A percentile compares a stretch with the other conserved stretches of the same genome.
Evolutionary conservation across 2,113 vertebrate species (phyloP).

Genomic region (Piprites chloris): DNA sequence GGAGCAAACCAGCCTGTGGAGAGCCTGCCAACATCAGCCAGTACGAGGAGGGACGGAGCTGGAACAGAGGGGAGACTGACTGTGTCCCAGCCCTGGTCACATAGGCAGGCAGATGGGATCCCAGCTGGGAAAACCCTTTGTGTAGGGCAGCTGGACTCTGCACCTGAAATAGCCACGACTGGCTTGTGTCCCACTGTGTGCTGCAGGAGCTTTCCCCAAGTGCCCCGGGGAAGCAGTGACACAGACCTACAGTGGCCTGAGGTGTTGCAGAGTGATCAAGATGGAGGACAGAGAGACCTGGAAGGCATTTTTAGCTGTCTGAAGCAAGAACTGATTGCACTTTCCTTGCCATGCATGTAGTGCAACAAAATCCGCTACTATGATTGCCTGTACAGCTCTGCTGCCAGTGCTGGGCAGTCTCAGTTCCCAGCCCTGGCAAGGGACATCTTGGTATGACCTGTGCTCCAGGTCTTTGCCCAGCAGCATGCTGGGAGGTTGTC

Average conservation of each 20-base stretch:
- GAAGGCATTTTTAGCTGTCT: not conserved
- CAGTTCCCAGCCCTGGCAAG: not conserved
- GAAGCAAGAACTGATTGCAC: not conserved
- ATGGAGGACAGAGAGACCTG: not conserved
- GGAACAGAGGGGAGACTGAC: not conserved
- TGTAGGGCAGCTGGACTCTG: not conserved
- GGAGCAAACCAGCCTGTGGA: not conserved
- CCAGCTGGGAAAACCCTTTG: not conserved
- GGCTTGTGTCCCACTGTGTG: fast-evolving
- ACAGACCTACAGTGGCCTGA: not conserved
- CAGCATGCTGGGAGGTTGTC: not conserved
- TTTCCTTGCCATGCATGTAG: not conserved
- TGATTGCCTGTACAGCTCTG: not conserved
- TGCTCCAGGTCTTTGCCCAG: not conserved
- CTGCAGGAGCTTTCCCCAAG: not conserved
- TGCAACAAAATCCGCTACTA: fast-evolving
- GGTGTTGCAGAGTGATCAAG: not conserved
- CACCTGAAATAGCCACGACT: fast-evolving
- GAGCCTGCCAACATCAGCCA: not conserved
- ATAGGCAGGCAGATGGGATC: not conserved
- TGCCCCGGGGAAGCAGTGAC: not conserved
- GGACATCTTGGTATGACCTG: not conserved
- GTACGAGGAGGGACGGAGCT: not conserved
- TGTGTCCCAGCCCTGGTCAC: not conserved
- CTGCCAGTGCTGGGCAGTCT: not conserved